Conservation (phyloP, 2,113 vertebrate genomes). For the Ivindomyrus marchei region DNA sequence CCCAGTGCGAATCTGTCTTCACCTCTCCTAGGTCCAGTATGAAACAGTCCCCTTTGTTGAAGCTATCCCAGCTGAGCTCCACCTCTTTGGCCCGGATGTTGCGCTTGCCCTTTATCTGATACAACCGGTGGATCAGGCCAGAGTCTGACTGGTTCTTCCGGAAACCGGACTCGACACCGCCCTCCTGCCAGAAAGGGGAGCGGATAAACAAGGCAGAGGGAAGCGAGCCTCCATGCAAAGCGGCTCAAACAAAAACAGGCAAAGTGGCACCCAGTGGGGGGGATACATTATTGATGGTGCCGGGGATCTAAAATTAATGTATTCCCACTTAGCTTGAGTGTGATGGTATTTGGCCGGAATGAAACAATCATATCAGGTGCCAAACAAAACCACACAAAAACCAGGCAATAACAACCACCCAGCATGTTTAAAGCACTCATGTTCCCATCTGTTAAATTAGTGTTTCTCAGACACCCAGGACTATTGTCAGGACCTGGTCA, state of each 20-base stretch:
- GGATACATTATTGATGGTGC: slow-evolving; percentile 4
- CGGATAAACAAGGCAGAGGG: not conserved
- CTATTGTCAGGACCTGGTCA: not conserved
- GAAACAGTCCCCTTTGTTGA: slow-evolving; percentile 88
- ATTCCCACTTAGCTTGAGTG: slow-evolving; percentile 13
- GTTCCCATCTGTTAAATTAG: not conserved
- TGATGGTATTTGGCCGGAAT: slow-evolving; percentile 5
- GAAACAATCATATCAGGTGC: not conserved
- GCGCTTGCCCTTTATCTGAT: slow-evolving; percentile 84
- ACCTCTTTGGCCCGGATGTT: slow-evolving; percentile 77
- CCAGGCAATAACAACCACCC: not conserved
- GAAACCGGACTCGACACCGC: slow-evolving; percentile 68
- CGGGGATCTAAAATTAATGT: slow-evolving; percentile 10
- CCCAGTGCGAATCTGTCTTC: not conserved
- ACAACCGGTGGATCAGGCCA: slow-evolving; percentile 57
- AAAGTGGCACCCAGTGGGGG: not conserved
- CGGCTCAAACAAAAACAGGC: not conserved
- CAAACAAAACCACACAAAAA: not conserved
- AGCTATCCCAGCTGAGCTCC: slow-evolving; percentile 72
- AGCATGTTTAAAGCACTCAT: not conserved
- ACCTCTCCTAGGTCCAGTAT: slow-evolving; percentile 76
- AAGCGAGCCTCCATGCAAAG: not conserved
- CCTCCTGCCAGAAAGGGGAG: slow-evolving; percentile 46
- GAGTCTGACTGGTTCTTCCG: slow-evolving; percentile 49
- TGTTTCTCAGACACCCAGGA: not conserved